A percentile compares a stretch with the other conserved stretches of the same genome.
phyloP scores from a whole-genome alignment of 2,888 invertebrate species.

The Oscheius sp. region DNA sequence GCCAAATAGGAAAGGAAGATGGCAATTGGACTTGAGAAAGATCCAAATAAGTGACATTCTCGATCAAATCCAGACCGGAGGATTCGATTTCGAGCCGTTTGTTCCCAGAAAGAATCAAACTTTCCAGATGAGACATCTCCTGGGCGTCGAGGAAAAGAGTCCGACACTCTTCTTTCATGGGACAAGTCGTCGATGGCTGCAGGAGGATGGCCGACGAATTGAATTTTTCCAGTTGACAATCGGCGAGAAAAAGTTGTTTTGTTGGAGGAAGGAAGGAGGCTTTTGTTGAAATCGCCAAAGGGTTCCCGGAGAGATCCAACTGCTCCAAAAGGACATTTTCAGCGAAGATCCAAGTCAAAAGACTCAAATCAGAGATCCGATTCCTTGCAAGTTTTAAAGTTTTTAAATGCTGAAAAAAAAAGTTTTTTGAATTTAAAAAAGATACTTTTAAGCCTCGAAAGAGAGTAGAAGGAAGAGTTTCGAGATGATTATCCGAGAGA shows the following conservation, averaged over 20 bases:
- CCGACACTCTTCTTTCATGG: constrained; percentile 23
- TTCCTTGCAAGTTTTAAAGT: constrained; percentile 57
- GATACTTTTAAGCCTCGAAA: constrained; percentile 49
- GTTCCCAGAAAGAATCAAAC: constrained; percentile 57
- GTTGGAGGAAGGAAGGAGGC: constrained; percentile 49
- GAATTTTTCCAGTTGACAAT: constrained; percentile 48
- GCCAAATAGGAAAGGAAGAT: constrained; percentile 41
- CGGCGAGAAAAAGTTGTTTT: constrained; percentile 54
- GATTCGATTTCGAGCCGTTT: constrained; percentile 44
- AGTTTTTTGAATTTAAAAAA: neutral
- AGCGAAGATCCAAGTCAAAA: constrained; percentile 52
- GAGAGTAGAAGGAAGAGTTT: constrained; percentile 56
- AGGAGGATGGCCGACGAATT: constrained; percentile 53
- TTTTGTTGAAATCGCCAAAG: constrained; percentile 45
- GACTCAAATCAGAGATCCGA: constrained; percentile 50
- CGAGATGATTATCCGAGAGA: constrained; percentile 59
- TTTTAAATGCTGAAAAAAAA: constrained; percentile 11
- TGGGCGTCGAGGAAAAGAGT: constrained; percentile 22
- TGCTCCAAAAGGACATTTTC: constrained; percentile 54
- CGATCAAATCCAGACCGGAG: constrained; percentile 40
- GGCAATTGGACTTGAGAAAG: constrained; percentile 42
- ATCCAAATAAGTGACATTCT: constrained; percentile 44
- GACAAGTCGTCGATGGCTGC: constrained; percentile 26
- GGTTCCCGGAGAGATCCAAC: constrained; percentile 58
- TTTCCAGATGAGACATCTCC: constrained; percentile 36